phyloP scores from a whole-genome alignment of 2,797 vertebrate species.

The Choloepus didactylus region DNA sequence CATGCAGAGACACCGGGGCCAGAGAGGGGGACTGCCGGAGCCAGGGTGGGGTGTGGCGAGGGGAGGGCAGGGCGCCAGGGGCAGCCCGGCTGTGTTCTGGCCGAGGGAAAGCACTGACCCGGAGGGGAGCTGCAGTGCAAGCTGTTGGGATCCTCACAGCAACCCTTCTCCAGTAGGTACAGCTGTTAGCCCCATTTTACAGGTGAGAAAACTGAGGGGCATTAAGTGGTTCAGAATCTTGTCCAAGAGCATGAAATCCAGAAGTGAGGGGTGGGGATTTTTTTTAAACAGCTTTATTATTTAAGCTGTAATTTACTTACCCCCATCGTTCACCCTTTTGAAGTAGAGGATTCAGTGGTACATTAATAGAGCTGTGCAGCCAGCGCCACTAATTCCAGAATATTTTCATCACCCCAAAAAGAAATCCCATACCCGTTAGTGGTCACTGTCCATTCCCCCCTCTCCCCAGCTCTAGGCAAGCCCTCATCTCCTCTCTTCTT shows the following conservation, averaged over 20 bases:
- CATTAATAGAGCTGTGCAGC: background rate
- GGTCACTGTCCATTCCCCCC: no score
- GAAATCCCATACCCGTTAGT: background rate
- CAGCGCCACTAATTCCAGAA: background rate
- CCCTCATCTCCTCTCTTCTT: background rate
- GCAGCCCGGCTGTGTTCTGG: background rate
- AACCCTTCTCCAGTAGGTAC: background rate
- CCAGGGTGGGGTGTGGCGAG: background rate
- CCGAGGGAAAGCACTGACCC: background rate
- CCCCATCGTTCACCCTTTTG: background rate
- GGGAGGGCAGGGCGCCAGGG: background rate
- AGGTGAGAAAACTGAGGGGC: background rate
- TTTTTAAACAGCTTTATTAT: background rate
- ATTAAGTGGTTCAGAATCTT: background rate
- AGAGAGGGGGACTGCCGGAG: fast-evolving
- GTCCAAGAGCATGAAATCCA: background rate
- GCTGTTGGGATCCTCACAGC: background rate
- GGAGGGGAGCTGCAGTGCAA: fast-evolving
- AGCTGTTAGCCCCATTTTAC: background rate
- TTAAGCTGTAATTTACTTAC: background rate
- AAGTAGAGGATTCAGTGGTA: background rate
- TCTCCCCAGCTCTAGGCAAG: background rate
- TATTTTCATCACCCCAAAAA: background rate
- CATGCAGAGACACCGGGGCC: background rate
- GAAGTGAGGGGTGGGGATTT: background rate